These are phyloP conservation scores for Teleiodes luculella DNA, from an alignment of 2,888 invertebrate genomes.

Conservation along the genomic window DNA sequence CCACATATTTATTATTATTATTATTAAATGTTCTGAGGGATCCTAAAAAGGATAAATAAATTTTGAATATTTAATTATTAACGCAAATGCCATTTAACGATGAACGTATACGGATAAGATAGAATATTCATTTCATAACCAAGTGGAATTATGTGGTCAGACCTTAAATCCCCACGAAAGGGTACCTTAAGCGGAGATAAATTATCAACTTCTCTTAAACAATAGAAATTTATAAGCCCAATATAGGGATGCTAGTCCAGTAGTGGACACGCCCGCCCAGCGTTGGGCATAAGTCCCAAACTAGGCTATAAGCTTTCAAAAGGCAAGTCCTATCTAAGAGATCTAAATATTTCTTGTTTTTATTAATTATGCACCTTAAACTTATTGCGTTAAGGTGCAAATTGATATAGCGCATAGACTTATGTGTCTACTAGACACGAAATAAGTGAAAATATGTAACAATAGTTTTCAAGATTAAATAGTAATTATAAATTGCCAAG, in stretches of 20 bases:
- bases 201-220: background rate
- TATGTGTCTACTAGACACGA: background rate
- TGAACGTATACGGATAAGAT: too few relatives aligned
- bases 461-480: too few relatives aligned
- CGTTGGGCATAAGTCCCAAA: background rate
- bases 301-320: slow-evolving; percentile 22
- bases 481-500: too few relatives aligned
- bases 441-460: background rate
- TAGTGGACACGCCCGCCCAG: background rate
- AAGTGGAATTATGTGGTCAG: too few relatives aligned
- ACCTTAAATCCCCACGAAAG: too few relatives aligned
- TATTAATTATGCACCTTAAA: slow-evolving; percentile 23
- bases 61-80: too few relatives aligned
- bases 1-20: too few relatives aligned
- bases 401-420: slow-evolving; percentile 21
- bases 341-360: slow-evolving; percentile 34
- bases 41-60: too few relatives aligned
- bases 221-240: background rate
- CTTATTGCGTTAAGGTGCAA: slow-evolving; percentile 27
- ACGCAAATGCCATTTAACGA: too few relatives aligned
- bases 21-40: too few relatives aligned
- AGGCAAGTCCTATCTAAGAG: slow-evolving; percentile 41
- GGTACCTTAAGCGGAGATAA: background rate
- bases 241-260: background rate
- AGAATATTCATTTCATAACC: too few relatives aligned